A percentile compares a stretch with the other conserved stretches of the same genome.
phyloP scores from a whole-genome alignment of 2,797 vertebrate species.

The Dermochelys coriacea region DNA sequence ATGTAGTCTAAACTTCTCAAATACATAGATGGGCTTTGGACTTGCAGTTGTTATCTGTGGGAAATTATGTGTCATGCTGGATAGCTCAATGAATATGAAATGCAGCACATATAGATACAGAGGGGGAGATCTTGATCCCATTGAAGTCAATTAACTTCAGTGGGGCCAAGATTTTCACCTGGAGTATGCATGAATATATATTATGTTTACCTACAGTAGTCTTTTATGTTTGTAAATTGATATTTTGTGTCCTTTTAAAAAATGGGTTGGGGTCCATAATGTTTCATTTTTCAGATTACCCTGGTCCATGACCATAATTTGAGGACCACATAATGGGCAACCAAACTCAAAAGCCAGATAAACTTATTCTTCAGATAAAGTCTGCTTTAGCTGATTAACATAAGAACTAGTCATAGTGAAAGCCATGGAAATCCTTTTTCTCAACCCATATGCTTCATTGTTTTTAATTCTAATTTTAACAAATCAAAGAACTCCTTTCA shows the following conservation, averaged over 20 bases:
- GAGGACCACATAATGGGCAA: neutral
- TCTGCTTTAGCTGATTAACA: neutral
- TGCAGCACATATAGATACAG: neutral
- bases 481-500: neutral
- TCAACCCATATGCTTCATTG: neutral
- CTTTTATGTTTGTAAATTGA: neutral
- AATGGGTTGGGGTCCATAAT: neutral
- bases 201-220: neutral
- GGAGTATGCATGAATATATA: neutral
- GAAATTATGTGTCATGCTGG: rapidly evolving
- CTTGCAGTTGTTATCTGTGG: neutral
- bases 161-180: neutral
- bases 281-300: neutral
- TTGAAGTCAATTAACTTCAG: neutral
- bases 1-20: neutral
- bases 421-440: neutral
- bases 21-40: rapidly evolving
- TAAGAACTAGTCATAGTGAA: neutral
- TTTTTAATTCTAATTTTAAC: neutral
- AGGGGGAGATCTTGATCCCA: neutral
- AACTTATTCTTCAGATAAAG: neutral
- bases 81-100: neutral
- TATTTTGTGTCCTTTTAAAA: neutral
- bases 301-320: neutral
- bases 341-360: neutral